Percentiles rank a stretch among this genome's conserved stretches.
Conservation (phyloP, 2,113 vertebrate species). For the Steatornis caripensis region DNA sequence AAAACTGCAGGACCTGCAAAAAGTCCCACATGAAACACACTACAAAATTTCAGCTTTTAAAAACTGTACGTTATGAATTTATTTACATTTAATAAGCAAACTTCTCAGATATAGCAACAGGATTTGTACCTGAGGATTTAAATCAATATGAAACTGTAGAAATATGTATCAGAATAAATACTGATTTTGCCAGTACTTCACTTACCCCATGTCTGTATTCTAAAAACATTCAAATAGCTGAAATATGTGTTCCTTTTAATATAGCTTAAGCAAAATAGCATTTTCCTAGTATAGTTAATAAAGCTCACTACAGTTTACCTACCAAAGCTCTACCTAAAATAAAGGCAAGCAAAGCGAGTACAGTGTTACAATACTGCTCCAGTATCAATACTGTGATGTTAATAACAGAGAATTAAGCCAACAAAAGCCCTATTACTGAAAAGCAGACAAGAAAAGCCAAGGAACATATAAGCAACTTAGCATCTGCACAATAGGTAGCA, state of each 20-base stretch:
- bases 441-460: constrained; percentile 52
- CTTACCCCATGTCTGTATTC: background rate
- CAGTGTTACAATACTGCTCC: background rate
- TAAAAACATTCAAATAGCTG: constrained; percentile 1
- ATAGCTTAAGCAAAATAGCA: background rate
- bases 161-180: background rate
- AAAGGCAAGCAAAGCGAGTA: constrained; percentile 34
- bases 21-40: background rate
- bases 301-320: background rate
- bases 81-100: background rate
- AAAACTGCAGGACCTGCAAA: background rate
- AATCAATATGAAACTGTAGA: background rate
- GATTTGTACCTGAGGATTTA: background rate
- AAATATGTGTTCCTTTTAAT: background rate
- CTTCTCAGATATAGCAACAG: background rate
- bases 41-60: background rate
- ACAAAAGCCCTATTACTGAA: background rate
- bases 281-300: background rate
- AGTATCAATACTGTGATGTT: background rate
- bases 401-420: constrained; percentile 2
- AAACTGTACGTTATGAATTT: background rate
- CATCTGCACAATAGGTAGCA: constrained; percentile 51
- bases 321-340: constrained; percentile 28
- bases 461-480: constrained; percentile 33
- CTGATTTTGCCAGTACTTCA: background rate